These are phyloP conservation scores for Drosophila phalerata DNA, from an alignment of 2,888 invertebrate species.

Conservation along the genomic window DNA sequence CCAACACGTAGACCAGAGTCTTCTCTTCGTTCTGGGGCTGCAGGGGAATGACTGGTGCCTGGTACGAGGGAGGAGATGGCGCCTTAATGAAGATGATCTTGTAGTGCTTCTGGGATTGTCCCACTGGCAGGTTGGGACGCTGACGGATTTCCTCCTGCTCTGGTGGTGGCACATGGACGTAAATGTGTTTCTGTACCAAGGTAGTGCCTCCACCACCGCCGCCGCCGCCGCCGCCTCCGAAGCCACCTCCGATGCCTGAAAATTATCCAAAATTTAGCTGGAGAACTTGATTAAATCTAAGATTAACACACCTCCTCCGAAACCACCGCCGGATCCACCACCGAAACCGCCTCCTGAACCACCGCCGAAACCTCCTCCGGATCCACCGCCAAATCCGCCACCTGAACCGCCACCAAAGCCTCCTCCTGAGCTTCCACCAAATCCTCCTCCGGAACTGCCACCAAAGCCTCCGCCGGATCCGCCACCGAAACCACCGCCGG, in stretches of 20 bases:
- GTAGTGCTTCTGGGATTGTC: constrained; percentile 94
- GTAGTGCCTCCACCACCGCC: constrained; percentile 85
- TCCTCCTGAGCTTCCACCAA: constrained; percentile 63
- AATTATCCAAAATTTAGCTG: constrained; percentile 43
- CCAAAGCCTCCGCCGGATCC: constrained; percentile 41
- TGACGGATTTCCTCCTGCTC: constrained; percentile 91
- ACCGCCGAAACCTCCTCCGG: constrained; percentile 62
- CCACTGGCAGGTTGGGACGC: constrained; percentile 88
- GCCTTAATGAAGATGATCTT: constrained; percentile 97
- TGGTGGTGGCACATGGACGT: constrained; percentile 95
- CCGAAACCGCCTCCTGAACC: constrained; percentile 61
- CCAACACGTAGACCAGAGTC: constrained; percentile 94
- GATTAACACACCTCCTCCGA: constrained; percentile 70
- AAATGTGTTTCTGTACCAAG: constrained; percentile 93
- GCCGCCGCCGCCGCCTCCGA: constrained; percentile 74
- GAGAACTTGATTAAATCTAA: neutral
- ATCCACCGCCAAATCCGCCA: constrained; percentile 54
- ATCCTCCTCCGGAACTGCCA: constrained; percentile 57
- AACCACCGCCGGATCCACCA: constrained; percentile 61
- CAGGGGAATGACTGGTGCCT: constrained; percentile 92
- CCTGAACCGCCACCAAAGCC: constrained; percentile 65
- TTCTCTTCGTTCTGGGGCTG: constrained; percentile 94
- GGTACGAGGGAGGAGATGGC: constrained; percentile 93
- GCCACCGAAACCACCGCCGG: constrained; percentile 61
- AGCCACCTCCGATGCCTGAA: constrained; percentile 70